Evolutionary conservation across 1,140 invertebrate genomes (phyloP).

Genomic region (Nephila pilipes): DNA sequence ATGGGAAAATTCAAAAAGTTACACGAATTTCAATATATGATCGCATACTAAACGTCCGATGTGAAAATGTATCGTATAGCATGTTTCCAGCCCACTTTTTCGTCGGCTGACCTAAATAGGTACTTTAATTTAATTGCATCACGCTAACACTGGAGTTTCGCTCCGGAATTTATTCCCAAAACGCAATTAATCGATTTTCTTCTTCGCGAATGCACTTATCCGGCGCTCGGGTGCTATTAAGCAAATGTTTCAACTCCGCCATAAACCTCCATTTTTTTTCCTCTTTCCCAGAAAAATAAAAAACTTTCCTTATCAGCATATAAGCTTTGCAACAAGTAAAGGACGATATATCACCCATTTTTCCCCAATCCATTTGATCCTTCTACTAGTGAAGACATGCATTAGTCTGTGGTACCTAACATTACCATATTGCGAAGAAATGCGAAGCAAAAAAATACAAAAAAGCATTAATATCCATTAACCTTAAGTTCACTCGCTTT

Average conservation of each 20-base stretch:
- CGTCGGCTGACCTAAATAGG: too few relatives aligned
- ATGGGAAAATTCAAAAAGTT: too few relatives aligned
- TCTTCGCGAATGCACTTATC: neutral
- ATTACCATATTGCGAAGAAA: neutral
- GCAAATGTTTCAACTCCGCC: neutral
- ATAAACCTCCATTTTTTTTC: neutral
- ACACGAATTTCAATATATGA: too few relatives aligned
- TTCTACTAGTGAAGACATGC: neutral
- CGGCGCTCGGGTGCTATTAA: neutral
- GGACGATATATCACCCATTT: neutral
- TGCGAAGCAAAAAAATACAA: neutral
- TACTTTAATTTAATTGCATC: too few relatives aligned
- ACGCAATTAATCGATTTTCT: neutral
- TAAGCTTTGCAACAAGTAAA: neutral
- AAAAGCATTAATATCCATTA: slow-evolving; percentile 4
- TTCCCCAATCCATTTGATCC: neutral
- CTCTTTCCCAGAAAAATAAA: neutral
- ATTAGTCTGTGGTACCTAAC: neutral
- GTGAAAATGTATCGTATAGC: too few relatives aligned
- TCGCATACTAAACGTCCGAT: too few relatives aligned
- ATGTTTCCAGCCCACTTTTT: too few relatives aligned
- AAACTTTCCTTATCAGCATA: neutral
- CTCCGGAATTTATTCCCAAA: neutral
- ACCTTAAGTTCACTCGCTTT: neutral
- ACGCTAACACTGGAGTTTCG: too few relatives aligned